Evolutionary conservation across 2,888 invertebrate genomes (phyloP).

Genomic region (Orgyia antiqua): DNA sequence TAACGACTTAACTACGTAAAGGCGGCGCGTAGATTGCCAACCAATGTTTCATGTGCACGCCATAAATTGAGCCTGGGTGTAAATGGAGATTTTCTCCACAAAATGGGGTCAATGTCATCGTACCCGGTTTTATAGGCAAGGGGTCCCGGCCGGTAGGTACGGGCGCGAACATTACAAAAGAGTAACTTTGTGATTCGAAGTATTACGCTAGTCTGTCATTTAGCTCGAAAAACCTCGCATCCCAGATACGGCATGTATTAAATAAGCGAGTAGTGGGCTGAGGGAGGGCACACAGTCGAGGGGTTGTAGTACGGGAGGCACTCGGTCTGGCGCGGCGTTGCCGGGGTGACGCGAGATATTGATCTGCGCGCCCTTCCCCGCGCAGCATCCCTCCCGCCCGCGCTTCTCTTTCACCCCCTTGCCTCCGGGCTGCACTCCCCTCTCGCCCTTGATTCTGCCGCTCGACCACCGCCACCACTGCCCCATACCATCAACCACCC

Average conservation of each 20-base stretch:
- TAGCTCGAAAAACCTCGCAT: conserved; percentile 70
- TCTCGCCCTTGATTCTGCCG: conserved; percentile 57
- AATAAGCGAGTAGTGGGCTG: conserved; percentile 63
- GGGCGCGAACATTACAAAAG: conserved; percentile 32
- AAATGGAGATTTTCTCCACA: conserved; percentile 35
- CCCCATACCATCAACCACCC: conserved; percentile 39
- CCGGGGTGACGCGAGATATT: conserved; percentile 77
- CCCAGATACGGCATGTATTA: conserved; percentile 71
- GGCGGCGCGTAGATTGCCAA: conserved; percentile 1
- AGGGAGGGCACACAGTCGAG: conserved; percentile 24
- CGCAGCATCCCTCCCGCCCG: conserved; percentile 76
- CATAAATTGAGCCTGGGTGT: conserved; percentile 26
- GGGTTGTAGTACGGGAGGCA: conserved; percentile 78
- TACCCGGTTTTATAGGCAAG: conserved; percentile 30
- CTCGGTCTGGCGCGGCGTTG: conserved; percentile 81
- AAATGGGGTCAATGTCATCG: conserved; percentile 58
- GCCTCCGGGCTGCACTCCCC: conserved; percentile 28
- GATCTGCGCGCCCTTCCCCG: conserved; percentile 63
- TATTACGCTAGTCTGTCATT: conserved; percentile 64
- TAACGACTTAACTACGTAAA: too few species aligned
- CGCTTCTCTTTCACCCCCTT: conserved; percentile 41
- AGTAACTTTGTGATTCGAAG: conserved; percentile 44
- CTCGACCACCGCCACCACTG: conserved; percentile 46
- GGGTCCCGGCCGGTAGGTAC: conserved; percentile 23
- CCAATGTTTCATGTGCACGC: conserved; percentile 10